Base-by-base conservation (phyloP, 2,113 vertebrate species). In the Parus major region DNA sequence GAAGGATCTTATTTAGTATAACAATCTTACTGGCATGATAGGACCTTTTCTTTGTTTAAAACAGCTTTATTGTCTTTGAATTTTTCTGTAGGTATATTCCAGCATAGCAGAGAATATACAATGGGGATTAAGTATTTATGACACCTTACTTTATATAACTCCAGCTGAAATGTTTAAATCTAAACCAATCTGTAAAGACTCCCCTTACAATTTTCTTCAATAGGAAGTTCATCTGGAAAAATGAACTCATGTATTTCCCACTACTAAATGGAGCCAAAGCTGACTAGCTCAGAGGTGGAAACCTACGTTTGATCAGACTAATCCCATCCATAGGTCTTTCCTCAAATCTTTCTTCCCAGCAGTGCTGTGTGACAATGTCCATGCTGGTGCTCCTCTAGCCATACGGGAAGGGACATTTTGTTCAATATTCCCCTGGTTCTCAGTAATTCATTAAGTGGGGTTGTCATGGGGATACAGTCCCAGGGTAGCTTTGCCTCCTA, bases 381-480 rank as follows among this genome's bases (percentile, higher is more conserved):
- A 31, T 4, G 2, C 33, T 88, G 61, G 31, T 82, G 52, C 64
- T 84, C 52, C 39, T 33, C 44, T 41, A 36, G 60, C 27, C 15
- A 4, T 64, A 52, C 64, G 19, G 11, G 63, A 94, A 90, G 28
- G 80, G 47, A 86, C 33, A 59, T 90, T 73, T 77, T 90, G 42
- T 81, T 81, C 68, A 81, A 52, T 75, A 84, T 81, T 81, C 55
- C 83, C 44, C 47, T 63, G 41, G 41, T 71, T 86, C 69, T 86
- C 52, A 68, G 80, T 65, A 91, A 86, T 82, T 73, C 64, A 44
- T 77, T 94, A 84, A 82, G 79, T 56, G 33, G 20, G 36, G 72
- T 82, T 92, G 86, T 86, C 92, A 92, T 96, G 86, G 83, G 95
- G 88, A 95, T 75, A 60, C 13, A 64, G 36, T 92, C 83, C 84